phyloP scores from a whole-genome alignment of 2,797 vertebrate genomes.

The Hephaestus fuliginosus region DNA sequence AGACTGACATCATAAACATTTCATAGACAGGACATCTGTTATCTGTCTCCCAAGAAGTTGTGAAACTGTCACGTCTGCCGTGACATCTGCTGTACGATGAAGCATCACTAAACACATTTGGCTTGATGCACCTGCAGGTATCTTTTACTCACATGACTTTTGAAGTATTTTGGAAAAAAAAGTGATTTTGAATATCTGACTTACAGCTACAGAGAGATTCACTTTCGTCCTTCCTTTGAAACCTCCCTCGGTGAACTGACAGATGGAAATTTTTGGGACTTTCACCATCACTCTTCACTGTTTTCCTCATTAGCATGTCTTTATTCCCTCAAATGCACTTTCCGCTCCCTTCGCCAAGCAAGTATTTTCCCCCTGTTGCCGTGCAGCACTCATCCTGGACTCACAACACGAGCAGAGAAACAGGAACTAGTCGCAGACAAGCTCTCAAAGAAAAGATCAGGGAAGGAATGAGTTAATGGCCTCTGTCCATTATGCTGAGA shows the following conservation, averaged over 20 bases:
- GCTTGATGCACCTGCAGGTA: constrained; percentile 7
- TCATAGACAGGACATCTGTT: constrained; percentile 59
- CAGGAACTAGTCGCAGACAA: constrained; percentile 21
- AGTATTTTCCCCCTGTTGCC: constrained; percentile 38
- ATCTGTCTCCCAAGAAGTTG: constrained; percentile 29
- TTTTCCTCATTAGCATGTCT: constrained; percentile 62
- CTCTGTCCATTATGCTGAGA: constrained; percentile 18
- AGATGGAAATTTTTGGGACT: constrained; percentile 9
- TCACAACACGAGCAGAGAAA: constrained; percentile 23
- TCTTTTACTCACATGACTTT: neutral
- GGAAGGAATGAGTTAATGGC: constrained; percentile 63
- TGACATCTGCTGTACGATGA: constrained; percentile 55
- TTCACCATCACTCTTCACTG: constrained; percentile 41
- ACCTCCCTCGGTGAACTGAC: neutral
- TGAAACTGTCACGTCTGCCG: constrained; percentile 23
- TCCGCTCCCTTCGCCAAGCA: constrained; percentile 55
- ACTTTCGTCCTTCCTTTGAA: neutral
- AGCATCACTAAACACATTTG: constrained; percentile 36
- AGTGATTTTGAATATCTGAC: neutral
- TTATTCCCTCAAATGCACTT: constrained; percentile 50
- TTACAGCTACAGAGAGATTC: constrained; percentile 21
- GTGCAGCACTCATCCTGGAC: constrained; percentile 8
- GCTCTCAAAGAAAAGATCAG: neutral
- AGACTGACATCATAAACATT: constrained; percentile 58
- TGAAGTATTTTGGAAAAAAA: neutral